A percentile compares a stretch with the other conserved stretches of the same genome.
Conservation (phyloP, 1,140 invertebrate genomes). For the Drosophila sp. region DNA sequence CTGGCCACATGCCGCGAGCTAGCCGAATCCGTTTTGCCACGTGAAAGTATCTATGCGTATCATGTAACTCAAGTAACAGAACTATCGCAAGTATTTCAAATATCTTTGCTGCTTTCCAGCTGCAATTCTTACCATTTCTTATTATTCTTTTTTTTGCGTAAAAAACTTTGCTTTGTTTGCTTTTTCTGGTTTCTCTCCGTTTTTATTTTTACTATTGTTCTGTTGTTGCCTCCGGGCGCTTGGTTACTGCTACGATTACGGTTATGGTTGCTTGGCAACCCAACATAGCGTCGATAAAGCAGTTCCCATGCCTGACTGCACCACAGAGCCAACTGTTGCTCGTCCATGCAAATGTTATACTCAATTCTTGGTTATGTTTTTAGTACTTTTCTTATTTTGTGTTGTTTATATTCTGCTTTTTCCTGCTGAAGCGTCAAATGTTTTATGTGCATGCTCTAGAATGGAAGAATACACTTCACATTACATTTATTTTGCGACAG, state of each 20-base stretch:
- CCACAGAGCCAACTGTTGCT: constrained; percentile 40
- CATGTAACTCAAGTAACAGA: constrained; percentile 26
- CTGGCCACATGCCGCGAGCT: constrained; percentile 84
- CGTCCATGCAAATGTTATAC: constrained; percentile 18
- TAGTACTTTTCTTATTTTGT: constrained; percentile 9
- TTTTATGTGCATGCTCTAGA: constrained; percentile 29
- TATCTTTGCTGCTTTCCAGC: constrained; percentile 40
- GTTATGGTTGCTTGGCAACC: constrained; percentile 75
- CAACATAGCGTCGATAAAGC: constrained; percentile 71
- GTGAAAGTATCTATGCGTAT: constrained; percentile 88
- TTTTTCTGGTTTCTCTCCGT: constrained; percentile 26
- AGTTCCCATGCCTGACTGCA: constrained; percentile 60
- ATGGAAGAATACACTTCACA: neutral
- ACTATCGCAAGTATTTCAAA: constrained; percentile 41
- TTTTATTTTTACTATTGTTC: constrained; percentile 26
- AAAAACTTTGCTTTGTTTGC: constrained; percentile 5
- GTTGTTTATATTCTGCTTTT: constrained; percentile 6
- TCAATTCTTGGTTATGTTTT: constrained; percentile 35
- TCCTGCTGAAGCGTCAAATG: constrained; percentile 46
- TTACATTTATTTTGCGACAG: neutral
- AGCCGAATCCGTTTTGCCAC: constrained; percentile 88
- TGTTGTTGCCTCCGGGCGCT: constrained; percentile 37
- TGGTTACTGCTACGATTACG: constrained; percentile 66
- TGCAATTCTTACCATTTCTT: constrained; percentile 72
- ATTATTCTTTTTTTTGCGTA: neutral